Evolutionary conservation across 2,888 invertebrate genomes (phyloP), one percentile per base, ranked within the genome.

Genomic region (Chironomus tentans): DNA sequence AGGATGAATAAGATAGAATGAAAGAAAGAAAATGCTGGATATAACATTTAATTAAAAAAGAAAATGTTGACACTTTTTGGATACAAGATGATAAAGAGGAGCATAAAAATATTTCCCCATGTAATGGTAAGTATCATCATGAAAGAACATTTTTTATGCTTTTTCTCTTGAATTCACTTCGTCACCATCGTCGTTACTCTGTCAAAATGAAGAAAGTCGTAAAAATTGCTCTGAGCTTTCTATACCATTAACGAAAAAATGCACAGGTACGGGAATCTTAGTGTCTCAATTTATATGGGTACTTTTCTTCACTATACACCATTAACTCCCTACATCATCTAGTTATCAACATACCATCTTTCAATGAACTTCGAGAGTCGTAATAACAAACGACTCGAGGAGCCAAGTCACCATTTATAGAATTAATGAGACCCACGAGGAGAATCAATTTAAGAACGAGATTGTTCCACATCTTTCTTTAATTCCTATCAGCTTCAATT

Each of bases 381-480:
- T 74, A 74, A 24, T 68, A 74, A 48, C 74, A 74, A 22, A 74
- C 74, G n/a, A 74, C 24, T 12, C 74, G 65, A 7, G 46, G 38
- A 15, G 61, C 18, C 13, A 3, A 56, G 13, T 72, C 38, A 22
- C 47, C 68, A 62, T 46, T 21, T 18, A 72, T 72, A 10, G 46
- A 22, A 62, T 38, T 72, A 72, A 72, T 50, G 62, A 72, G 46
- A 18, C 72, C 72, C 72, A 61, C 13, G 72, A 72, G 72, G 28
- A 61, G 61, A 72, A 72, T 72, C 61, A 72, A 72, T 62, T 72
- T 72, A 18, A 72, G n/a, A 72, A 18, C 10, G n/a, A 72, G n/a
- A 72, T 72, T 28, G 18, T 28, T 50, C 56, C 21, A 22, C 72
- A 72, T 72, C 18, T 61, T 50, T 50, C 22, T 70, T 18, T 13